These are phyloP conservation scores for Mylabris sibirica DNA, from an alignment of 2,888 invertebrate genomes.

Conservation along the genomic window DNA sequence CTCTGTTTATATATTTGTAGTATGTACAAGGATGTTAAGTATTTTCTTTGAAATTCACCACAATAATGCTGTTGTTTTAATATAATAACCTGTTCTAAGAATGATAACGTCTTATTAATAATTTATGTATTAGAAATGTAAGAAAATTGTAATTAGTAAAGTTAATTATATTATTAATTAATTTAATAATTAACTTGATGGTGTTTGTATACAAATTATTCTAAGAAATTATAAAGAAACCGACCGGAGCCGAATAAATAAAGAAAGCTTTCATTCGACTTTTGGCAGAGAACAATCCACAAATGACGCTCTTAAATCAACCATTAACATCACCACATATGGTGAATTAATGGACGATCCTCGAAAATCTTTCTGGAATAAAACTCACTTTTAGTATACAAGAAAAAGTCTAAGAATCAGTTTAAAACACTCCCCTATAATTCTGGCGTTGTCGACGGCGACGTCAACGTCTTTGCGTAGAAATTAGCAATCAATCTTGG, in stretches of 20 bases:
- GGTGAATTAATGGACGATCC: no score
- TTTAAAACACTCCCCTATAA: not conserved
- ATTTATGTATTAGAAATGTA: not conserved
- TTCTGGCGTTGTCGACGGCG: not conserved
- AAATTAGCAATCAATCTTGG: slow-evolving; percentile 55
- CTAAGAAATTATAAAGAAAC: no score
- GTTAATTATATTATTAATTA: not conserved
- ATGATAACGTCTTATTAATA: not conserved
- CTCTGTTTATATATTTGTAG: no score
- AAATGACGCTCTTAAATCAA: no score
- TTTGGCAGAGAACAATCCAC: no score
- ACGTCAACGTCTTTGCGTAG: not conserved
- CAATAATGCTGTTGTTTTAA: not conserved
- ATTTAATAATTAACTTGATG: not conserved
- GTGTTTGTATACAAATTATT: not conserved
- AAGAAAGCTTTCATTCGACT: no score
- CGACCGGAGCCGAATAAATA: no score
- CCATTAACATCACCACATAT: no score
- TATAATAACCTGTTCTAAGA: not conserved
- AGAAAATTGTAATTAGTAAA: not conserved
- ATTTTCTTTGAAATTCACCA: not conserved
- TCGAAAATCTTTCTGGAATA: no score
- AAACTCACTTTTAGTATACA: no score
- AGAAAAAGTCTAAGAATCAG: no score
- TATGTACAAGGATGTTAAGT: not conserved